Evolutionary conservation across 2,888 invertebrate genomes (phyloP).

Genomic region (Sesia apiformis): DNA sequence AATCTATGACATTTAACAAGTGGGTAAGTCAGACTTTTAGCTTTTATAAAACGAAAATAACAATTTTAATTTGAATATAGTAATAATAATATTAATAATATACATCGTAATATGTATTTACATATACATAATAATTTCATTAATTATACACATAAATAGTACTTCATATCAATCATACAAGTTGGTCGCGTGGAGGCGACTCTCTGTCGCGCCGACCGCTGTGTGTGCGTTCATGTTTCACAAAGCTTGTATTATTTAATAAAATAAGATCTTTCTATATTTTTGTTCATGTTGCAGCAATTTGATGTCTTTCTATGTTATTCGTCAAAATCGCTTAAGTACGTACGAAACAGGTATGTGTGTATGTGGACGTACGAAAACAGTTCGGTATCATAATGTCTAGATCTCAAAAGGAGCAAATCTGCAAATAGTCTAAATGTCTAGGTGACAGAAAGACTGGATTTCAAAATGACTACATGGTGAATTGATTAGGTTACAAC

Average conservation of each 20-base stretch:
- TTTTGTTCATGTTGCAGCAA: no score
- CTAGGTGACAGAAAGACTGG: background rate
- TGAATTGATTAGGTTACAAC: background rate
- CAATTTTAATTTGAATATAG: slow-evolving; percentile 66
- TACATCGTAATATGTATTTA: slow-evolving; percentile 71
- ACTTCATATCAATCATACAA: slow-evolving; percentile 53
- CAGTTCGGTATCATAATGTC: background rate
- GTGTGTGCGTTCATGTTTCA: no score
- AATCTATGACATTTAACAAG: slow-evolving; percentile 54
- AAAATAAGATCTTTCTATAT: no score
- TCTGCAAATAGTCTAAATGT: background rate
- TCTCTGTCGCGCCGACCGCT: slow-evolving; percentile 11
- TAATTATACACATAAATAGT: slow-evolving; percentile 67
- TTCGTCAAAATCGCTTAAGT: slow-evolving; percentile 4
- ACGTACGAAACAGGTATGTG: no score
- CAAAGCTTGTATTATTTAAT: no score
- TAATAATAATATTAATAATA: slow-evolving; percentile 50
- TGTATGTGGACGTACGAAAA: no score
- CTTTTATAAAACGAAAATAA: slow-evolving; percentile 63
- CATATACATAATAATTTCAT: slow-evolving; percentile 64
- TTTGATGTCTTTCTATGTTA: no score
- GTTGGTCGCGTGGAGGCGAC: slow-evolving; percentile 23
- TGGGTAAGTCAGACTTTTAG: slow-evolving; percentile 72
- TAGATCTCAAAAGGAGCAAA: background rate
- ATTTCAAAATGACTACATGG: background rate